Evolutionary conservation across 2,888 invertebrate species (phyloP).

Genomic region (Zele albiditarsus): DNA sequence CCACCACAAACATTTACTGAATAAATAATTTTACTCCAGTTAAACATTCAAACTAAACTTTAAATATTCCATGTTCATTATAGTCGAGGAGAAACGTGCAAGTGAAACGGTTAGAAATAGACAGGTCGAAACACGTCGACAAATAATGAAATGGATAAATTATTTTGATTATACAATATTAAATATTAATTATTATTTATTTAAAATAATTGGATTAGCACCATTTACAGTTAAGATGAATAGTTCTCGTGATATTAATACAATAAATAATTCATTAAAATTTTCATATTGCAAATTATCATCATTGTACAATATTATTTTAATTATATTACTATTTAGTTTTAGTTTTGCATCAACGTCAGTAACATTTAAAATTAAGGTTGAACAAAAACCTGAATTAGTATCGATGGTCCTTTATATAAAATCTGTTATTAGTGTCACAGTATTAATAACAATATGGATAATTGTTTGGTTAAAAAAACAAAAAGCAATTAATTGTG

Average conservation of each 20-base stretch:
- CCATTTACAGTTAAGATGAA: not conserved
- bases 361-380: not conserved
- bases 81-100: not conserved
- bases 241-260: not conserved
- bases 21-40: not conserved
- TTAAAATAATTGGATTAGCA: not conserved
- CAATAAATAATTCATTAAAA: not conserved
- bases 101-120: not conserved
- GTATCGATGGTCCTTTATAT: not conserved
- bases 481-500: not conserved
- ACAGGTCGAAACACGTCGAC: not conserved
- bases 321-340: not conserved
- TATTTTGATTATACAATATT: not conserved
- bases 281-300: not conserved
- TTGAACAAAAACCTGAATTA: not conserved
- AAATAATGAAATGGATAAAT: not conserved
- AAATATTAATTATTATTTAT: not conserved
- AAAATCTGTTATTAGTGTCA: not conserved
- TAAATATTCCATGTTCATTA: not conserved
- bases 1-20: not conserved
- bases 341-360: not conserved
- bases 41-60: not conserved
- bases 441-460: constrained; percentile 1
- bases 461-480: not conserved
- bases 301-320: not conserved